Conservation (phyloP, 2,797 vertebrate genomes). For the Hafferia zeledoni region DNA sequence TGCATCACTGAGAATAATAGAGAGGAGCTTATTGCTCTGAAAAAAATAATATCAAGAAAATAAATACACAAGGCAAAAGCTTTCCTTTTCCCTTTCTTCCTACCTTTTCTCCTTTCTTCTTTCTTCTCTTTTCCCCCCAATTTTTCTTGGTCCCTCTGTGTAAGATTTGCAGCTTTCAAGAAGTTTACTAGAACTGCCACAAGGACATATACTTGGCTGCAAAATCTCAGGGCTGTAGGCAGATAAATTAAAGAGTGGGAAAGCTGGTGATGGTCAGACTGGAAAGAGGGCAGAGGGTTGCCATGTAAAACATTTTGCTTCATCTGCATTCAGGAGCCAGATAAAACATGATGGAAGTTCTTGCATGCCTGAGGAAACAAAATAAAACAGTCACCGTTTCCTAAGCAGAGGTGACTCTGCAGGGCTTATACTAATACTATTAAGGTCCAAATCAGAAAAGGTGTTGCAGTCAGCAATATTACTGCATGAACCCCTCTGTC, state of each 20-base stretch:
- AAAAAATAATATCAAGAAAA: not conserved
- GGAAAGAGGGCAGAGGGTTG: not conserved
- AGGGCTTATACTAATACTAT: constrained; percentile 63
- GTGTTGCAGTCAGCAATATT: constrained; percentile 31
- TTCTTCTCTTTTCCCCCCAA: not conserved
- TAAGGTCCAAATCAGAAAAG: constrained; percentile 52
- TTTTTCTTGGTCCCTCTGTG: not conserved
- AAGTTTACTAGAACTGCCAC: not conserved
- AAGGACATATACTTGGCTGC: not conserved
- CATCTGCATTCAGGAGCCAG: not conserved
- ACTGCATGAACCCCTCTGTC: not conserved
- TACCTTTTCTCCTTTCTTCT: not conserved
- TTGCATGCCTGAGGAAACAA: not conserved
- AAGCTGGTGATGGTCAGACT: not conserved
- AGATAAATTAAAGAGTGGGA: not conserved
- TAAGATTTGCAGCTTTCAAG: not conserved
- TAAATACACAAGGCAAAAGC: not conserved
- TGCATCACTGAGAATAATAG: not conserved
- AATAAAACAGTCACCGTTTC: constrained; percentile 12
- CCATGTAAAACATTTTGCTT: not conserved
- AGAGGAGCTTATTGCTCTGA: not conserved
- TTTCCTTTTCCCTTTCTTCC: not conserved
- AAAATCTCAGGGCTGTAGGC: not conserved
- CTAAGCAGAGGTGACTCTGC: constrained; percentile 61
- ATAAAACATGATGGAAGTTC: not conserved